These are phyloP conservation scores for Amphimallon solstitiale DNA, from an alignment of 2,888 invertebrate genomes.

Conservation along the genomic window DNA sequence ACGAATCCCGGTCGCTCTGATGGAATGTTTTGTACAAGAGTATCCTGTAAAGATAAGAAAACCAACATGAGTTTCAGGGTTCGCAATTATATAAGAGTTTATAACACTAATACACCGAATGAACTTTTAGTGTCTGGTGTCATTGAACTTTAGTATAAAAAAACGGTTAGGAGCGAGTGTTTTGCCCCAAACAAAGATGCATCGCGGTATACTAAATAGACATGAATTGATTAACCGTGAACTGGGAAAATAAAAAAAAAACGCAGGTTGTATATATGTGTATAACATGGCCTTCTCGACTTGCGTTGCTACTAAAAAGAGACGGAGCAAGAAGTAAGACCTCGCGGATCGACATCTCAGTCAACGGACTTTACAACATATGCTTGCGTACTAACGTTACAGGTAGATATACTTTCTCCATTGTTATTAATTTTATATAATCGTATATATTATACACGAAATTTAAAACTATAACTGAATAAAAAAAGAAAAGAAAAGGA, in stretches of 20 bases:
- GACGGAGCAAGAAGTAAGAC: constrained; percentile 32
- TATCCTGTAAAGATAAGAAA: constrained; percentile 73
- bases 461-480: constrained; percentile 1
- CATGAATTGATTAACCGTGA: constrained; percentile 34
- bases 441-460: background rate
- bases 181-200: constrained; percentile 5
- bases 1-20: constrained; percentile 78
- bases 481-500: constrained; percentile 18
- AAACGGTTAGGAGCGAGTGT: constrained; percentile 15
- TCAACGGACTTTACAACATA: constrained; percentile 37
- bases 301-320: constrained; percentile 31
- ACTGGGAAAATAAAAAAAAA: constrained; percentile 27
- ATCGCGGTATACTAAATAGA: constrained; percentile 24
- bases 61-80: constrained; percentile 3
- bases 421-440: constrained; percentile 18
- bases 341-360: constrained; percentile 30
- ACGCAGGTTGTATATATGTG: too few relatives aligned
- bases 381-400: background rate
- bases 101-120: background rate
- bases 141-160: constrained; percentile 31
- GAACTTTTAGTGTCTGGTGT: background rate
- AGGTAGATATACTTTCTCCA: constrained; percentile 13
- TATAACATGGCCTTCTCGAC: constrained; percentile 30
- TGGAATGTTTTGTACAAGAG: constrained; percentile 76
- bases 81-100: too few relatives aligned